phyloP scores from a whole-genome alignment of 2,113 vertebrate genomes.

The Phylloscopus trochiloides region DNA sequence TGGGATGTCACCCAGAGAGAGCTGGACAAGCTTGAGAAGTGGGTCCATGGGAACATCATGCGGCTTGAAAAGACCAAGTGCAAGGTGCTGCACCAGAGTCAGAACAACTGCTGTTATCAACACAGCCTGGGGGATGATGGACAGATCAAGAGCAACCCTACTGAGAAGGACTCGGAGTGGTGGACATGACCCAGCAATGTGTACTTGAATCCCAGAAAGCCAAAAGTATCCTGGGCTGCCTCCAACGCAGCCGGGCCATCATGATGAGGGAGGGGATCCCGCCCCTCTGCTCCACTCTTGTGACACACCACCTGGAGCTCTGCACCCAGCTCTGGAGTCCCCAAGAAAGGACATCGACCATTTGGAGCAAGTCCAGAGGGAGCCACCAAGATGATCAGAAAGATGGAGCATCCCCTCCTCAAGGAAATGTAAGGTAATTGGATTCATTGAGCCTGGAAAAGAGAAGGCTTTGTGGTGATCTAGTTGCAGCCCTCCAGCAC shows the following conservation, averaged over 20 bases:
- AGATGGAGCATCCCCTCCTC: background rate
- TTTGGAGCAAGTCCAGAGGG: background rate
- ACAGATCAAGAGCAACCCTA: background rate
- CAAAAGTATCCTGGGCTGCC: background rate
- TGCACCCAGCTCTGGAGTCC: background rate
- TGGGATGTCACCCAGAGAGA: background rate
- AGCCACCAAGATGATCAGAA: background rate
- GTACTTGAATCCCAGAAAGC: background rate
- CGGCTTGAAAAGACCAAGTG: background rate
- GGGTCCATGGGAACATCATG: background rate
- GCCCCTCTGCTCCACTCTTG: background rate
- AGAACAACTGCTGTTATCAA: background rate
- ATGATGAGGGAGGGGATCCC: rapidly evolving
- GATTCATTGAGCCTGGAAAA: background rate
- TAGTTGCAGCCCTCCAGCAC: background rate
- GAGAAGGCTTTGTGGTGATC: background rate
- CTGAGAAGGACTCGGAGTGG: background rate
- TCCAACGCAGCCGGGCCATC: rapidly evolving
- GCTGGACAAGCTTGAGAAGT: background rate
- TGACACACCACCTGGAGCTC: background rate
- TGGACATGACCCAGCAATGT: background rate
- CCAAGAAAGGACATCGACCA: background rate
- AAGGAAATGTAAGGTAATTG: background rate
- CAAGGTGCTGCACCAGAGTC: background rate
- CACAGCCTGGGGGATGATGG: background rate